phyloP scores from a whole-genome alignment of 2,888 invertebrate species.

The Mesorhabditis belari region DNA sequence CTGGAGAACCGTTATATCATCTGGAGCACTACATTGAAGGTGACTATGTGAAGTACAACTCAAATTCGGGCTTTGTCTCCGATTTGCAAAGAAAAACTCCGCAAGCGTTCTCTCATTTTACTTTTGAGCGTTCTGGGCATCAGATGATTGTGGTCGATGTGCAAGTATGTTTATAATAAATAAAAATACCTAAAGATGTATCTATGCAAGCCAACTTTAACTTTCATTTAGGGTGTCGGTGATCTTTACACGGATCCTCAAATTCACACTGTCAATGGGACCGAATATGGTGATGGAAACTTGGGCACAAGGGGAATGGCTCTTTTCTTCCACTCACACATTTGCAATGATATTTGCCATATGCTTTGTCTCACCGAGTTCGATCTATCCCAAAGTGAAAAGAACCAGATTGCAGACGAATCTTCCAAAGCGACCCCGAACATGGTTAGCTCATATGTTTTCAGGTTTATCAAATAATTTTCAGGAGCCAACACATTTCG shows the following conservation, averaged over 20 bases:
- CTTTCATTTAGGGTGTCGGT: constrained; percentile 56
- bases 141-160: constrained; percentile 62
- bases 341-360: constrained; percentile 60
- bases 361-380: constrained; percentile 59
- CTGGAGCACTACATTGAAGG: constrained; percentile 63
- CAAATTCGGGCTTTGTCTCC: constrained; percentile 62
- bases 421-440: not conserved
- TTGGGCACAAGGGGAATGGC: constrained; percentile 61
- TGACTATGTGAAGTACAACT: constrained; percentile 62
- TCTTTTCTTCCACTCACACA: constrained; percentile 62
- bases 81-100: constrained; percentile 59
- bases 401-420: too few relatives aligned
- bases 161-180: constrained; percentile 48
- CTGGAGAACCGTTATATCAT: constrained; percentile 57
- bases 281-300: constrained; percentile 61
- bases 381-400: constrained; percentile 58
- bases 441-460: not conserved
- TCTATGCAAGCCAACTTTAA: not conserved
- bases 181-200: not conserved
- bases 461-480: too few relatives aligned
- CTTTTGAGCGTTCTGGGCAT: constrained; percentile 62
- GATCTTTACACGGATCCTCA: constrained; percentile 63
- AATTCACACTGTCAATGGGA: constrained; percentile 59
- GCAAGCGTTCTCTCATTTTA: constrained; percentile 62
- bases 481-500: not conserved